Evolutionary conservation across 2,797 vertebrate genomes (phyloP).

Genomic region (Cyclura pinguis): DNA sequence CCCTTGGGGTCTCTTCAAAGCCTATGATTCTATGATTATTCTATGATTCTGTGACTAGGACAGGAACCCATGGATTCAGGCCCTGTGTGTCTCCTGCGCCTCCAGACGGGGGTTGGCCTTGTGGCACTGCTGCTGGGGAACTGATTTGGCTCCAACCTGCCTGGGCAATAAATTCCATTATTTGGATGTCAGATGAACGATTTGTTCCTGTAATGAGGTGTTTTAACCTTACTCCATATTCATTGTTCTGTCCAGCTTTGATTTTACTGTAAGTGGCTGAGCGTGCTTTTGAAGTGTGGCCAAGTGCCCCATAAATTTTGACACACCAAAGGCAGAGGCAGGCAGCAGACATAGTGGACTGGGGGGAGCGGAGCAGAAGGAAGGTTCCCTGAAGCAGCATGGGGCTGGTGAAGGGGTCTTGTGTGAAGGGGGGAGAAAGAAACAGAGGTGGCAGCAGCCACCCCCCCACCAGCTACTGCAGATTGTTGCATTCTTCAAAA

Average conservation of each 20-base stretch:
- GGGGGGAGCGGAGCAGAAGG: not conserved
- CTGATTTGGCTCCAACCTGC: constrained; percentile 41
- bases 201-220: constrained; percentile 76
- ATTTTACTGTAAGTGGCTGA: constrained; percentile 78
- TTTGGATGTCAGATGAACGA: constrained; percentile 73
- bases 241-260: constrained; percentile 75
- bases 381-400: constrained; percentile 40
- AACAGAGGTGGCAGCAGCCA: constrained; percentile 25
- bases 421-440: not conserved
- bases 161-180: constrained; percentile 59
- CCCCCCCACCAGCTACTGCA: too few species aligned
- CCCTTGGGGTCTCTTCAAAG: too few species aligned
- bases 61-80: too few species aligned
- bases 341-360: not conserved
- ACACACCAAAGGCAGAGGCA: constrained; percentile 49
- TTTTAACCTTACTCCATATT: constrained; percentile 68
- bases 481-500: not conserved
- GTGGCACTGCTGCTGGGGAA: not conserved
- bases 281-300: constrained; percentile 74
- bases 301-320: constrained; percentile 70
- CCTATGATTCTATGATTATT: too few species aligned
- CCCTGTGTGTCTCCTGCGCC: not conserved
- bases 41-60: too few species aligned
- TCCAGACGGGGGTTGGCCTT: not conserved
- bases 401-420: constrained; percentile 5